phyloP scores from a whole-genome alignment of 2,888 invertebrate genomes.

The Masnerella sp. region DNA sequence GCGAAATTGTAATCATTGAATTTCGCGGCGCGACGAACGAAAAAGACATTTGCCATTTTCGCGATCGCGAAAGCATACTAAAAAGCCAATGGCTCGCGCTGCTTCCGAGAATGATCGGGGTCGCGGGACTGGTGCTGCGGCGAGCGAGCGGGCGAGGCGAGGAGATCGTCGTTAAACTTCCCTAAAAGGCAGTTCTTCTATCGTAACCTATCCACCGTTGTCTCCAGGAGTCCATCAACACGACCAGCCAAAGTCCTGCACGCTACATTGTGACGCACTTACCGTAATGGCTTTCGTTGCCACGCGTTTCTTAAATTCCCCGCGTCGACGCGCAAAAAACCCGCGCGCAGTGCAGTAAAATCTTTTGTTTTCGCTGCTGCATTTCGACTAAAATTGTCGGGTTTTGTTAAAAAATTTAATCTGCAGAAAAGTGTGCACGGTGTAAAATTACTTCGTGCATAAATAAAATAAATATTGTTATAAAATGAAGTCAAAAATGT shows the following conservation, averaged over 20 bases:
- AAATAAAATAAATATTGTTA: no score
- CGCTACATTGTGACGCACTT: constrained; percentile 50
- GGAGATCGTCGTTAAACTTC: constrained; percentile 70
- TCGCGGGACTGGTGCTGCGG: constrained; percentile 71
- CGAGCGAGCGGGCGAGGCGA: constrained; percentile 64
- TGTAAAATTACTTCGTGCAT: no score
- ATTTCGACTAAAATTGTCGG: no score
- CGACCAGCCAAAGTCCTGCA: constrained; percentile 54
- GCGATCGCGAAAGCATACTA: constrained; percentile 66
- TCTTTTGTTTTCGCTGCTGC: no score
- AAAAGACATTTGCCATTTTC: constrained; percentile 69
- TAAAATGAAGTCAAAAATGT: no score
- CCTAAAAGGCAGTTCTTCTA: constrained; percentile 73
- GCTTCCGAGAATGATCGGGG: constrained; percentile 73
- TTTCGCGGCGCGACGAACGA: constrained; percentile 23
- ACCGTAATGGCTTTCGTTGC: constrained; percentile 58
- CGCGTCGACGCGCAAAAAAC: constrained; percentile 18
- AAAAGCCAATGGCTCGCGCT: constrained; percentile 69
- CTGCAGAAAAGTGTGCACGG: no score
- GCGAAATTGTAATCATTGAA: constrained; percentile 5
- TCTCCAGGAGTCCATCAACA: constrained; percentile 64
- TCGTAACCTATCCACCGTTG: constrained; percentile 68
- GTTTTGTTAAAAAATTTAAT: no score
- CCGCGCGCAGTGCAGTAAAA: no score
- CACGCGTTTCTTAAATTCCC: constrained; percentile 58